Percentiles rank a stretch among this genome's conserved stretches.
These are phyloP conservation scores for Mythimna pallens DNA, from an alignment of 2,888 invertebrate species.

Conservation along the genomic window DNA sequence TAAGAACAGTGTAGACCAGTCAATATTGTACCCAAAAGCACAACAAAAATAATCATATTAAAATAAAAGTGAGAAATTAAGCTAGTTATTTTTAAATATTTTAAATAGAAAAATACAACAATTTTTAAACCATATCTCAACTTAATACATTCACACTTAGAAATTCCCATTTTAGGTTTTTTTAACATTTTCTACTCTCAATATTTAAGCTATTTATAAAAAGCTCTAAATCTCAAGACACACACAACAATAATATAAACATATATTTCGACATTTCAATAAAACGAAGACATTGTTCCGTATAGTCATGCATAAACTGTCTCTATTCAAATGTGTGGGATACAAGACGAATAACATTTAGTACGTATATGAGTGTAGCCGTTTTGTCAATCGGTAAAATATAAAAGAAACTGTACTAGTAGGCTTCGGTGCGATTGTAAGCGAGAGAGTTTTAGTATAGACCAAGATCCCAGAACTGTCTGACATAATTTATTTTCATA, in stretches of 20 bases:
- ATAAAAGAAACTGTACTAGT: slow-evolving; percentile 20
- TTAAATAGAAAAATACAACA: too few species aligned
- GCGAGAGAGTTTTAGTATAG: slow-evolving; percentile 20
- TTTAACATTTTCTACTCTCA: background rate
- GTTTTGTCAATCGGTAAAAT: slow-evolving; percentile 37
- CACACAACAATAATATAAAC: background rate
- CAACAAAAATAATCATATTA: too few species aligned
- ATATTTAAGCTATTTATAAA: background rate
- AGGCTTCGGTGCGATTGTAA: slow-evolving; percentile 2
- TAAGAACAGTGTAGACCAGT: too few species aligned
- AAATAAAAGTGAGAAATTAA: too few species aligned
- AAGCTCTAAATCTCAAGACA: background rate
- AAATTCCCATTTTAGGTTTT: too few species aligned
- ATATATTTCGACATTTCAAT: slow-evolving; percentile 11
- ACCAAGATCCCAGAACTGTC: too few species aligned
- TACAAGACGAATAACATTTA: slow-evolving; percentile 40
- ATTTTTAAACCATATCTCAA: too few species aligned
- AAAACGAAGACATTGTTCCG: slow-evolving; percentile 5
- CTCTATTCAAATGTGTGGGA: slow-evolving; percentile 31
- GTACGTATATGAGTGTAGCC: slow-evolving; percentile 21
- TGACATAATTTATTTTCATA: too few species aligned
- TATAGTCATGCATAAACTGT: slow-evolving; percentile 21
- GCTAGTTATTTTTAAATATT: too few species aligned
- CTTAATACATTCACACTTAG: too few species aligned
- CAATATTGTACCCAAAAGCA: too few species aligned